A percentile compares a stretch with the other conserved stretches of the same genome.
Conservation (phyloP, 2,888 invertebrate species). For the Rugalucina vietnamica region DNA sequence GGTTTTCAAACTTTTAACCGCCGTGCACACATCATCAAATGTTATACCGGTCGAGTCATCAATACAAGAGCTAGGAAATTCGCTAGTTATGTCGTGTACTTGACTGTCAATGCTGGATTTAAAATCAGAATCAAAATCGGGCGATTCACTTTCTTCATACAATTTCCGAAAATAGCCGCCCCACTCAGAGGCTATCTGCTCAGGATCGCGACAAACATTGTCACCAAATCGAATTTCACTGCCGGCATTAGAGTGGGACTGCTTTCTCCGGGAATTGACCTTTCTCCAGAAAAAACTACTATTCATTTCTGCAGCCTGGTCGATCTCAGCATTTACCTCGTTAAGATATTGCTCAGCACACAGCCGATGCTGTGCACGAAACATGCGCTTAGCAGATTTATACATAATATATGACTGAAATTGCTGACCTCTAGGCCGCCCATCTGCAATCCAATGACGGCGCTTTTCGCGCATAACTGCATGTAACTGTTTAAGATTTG, state of each 20-base stretch:
- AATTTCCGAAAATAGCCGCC: not conserved
- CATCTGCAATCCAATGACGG: not conserved
- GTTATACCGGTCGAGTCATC: not conserved
- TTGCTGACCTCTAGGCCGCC: not conserved
- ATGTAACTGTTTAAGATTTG: not conserved
- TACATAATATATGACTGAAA: not conserved
- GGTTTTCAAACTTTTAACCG: not conserved
- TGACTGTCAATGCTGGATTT: not conserved
- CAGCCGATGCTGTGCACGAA: constrained; percentile 11
- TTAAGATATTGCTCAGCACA: not conserved
- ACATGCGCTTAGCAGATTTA: constrained; percentile 17
- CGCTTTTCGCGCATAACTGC: not conserved
- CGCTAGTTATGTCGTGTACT: not conserved
- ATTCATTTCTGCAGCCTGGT: not conserved
- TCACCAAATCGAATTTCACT: not conserved
- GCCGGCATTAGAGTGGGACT: not conserved
- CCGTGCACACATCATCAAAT: not conserved
- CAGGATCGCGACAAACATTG: not conserved
- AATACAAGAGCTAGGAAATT: not conserved
- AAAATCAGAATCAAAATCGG: not conserved
- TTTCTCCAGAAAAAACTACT: not conserved
- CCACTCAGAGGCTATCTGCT: not conserved
- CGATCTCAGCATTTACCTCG: not conserved
- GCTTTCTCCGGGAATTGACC: not conserved
- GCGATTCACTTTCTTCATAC: not conserved